phyloP scores from a whole-genome alignment of 2,113 vertebrate genomes.

The Dipodomys spectabilis region DNA sequence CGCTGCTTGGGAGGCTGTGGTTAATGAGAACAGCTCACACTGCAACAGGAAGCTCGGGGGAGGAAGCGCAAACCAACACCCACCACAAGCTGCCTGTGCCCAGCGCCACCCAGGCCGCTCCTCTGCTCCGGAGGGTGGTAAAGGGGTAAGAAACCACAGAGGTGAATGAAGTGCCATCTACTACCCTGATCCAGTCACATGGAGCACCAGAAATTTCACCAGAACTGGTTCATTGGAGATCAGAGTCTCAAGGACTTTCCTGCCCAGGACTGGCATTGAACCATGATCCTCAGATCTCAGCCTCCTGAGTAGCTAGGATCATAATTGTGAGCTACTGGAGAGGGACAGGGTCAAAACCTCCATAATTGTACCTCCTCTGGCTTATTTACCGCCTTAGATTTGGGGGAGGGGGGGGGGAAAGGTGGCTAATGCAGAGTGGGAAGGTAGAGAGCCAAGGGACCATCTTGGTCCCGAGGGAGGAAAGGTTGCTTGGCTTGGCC shows the following conservation, averaged over 20 bases:
- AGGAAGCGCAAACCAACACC: conserved; percentile 81
- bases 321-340: not conserved
- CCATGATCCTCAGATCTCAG: no score
- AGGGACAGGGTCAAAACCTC: not conserved
- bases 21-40: conserved; percentile 59
- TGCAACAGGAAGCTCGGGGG: conserved; percentile 78
- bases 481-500: conserved; percentile 33
- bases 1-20: conserved; percentile 56
- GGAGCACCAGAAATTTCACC: not conserved
- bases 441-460: not conserved
- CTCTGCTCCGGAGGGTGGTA: conserved; percentile 57
- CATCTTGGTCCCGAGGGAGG: not conserved
- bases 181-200: not conserved
- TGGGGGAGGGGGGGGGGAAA: fast-evolving
- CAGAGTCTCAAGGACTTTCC: no score
- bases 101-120: conserved; percentile 60
- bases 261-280: no score
- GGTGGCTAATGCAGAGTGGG: not conserved
- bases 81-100: conserved; percentile 80
- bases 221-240: not conserved
- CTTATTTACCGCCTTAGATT: not conserved
- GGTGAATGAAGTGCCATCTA: conserved; percentile 36
- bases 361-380: not conserved
- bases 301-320: not conserved
- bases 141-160: conserved; percentile 74